Base-by-base conservation (phyloP, 2,888 invertebrate genomes). In the Pachymerium ferrugineum region DNA sequence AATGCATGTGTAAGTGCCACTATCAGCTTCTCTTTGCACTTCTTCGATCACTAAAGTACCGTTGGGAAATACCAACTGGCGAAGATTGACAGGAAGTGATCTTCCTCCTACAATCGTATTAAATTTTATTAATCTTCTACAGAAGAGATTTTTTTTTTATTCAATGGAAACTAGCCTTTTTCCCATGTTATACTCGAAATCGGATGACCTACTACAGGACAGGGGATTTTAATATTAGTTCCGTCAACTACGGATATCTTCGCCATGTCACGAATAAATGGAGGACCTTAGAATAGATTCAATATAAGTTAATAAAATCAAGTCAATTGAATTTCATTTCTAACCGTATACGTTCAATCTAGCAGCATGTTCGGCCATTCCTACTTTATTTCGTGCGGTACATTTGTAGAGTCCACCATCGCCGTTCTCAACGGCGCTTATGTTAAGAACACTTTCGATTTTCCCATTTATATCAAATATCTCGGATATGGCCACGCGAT, bases 131-230 rank as follows among this genome's bases (percentile, higher is more conserved):
- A 38, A 38, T 16, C 16, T 38, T 16, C 16, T 10, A 10, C 4
- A 14, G 22, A 67, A 22, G 14, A 67, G 19, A 67, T 8, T 10
- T 12, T 29, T 29, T 10, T 35, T 35, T 35, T 14, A 14, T 10
- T 8, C 35, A 70, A 19, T 25, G 14, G 19, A 38, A 33, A 71
- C 33, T 85, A 84, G 88, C 94, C 93, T 83, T 94, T 88, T 84
- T 94, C 94, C 97, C 97, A 97, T 16, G 92, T 91, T 79, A 96
- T 93, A 68, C 90, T 90, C 79, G 94, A 92, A 77, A 97, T 93
- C 10, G 97, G 96, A 84, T 93, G 94, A 38, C 97, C 97, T 76
- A 95, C 94, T 42, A 95, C 95, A 0, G 96, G 95, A 81, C 97
- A 97, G 47, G 78, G 77, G 78, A 92, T 92, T 0, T 94, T 92